Conservation (phyloP, 2,113 vertebrate genomes). For the Heterocephalus glaber region DNA sequence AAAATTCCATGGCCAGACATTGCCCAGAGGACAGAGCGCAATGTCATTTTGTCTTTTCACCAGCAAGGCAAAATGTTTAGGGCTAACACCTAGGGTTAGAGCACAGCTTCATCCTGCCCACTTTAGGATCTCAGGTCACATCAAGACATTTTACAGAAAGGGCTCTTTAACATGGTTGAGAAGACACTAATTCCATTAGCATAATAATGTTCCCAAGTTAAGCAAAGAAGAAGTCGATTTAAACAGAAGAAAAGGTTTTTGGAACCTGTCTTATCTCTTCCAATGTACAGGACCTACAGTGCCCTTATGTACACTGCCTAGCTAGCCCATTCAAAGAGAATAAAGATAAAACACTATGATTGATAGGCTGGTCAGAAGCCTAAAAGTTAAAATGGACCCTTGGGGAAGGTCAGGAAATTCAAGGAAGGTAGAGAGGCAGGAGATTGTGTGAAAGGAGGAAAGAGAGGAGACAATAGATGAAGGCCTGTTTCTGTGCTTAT, state of each 20-base stretch:
- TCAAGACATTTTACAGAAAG: not conserved
- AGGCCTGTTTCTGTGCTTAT: not conserved
- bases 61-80: not conserved
- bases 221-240: not conserved
- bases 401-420: not conserved
- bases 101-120: not conserved
- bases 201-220: not conserved
- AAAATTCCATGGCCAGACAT: not conserved
- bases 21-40: not conserved
- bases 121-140: not conserved
- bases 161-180: not conserved
- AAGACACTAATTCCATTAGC: not conserved
- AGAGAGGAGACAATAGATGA: not conserved
- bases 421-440: not conserved
- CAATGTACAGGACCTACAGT: not conserved
- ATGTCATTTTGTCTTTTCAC: not conserved
- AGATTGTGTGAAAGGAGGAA: not conserved
- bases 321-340: not conserved
- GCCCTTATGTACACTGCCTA: not conserved
- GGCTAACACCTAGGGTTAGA: not conserved
- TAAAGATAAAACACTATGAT: not conserved
- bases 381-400: constrained; percentile 24
- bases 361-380: not conserved
- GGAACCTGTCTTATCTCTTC: not conserved
- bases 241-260: not conserved